phyloP scores from a whole-genome alignment of 2,113 vertebrate genomes.

The Saccopteryx bilineata region DNA sequence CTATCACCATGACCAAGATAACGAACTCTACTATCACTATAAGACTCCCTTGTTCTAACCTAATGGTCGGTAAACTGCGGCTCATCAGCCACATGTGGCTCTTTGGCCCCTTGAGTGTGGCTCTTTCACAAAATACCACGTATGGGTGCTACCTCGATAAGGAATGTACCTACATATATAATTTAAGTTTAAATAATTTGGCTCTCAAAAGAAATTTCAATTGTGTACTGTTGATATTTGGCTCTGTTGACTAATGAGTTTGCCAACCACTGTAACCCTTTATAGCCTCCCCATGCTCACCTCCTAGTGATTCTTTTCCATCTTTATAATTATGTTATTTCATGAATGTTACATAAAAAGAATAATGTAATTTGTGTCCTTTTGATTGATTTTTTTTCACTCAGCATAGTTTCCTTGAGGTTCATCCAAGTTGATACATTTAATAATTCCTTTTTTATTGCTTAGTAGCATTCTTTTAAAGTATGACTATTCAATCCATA shows the following conservation, averaged over 20 bases:
- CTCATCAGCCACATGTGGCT: no score
- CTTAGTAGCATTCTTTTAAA: slow-evolving; percentile 18
- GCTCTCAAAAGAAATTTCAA: no score
- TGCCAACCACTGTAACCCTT: neutral
- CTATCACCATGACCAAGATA: neutral
- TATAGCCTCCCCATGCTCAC: neutral
- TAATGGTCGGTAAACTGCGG: no score
- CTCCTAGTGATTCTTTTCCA: neutral
- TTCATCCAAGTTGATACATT: slow-evolving; percentile 32
- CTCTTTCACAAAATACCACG: no score
- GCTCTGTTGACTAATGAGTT: no score
- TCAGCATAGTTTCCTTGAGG: slow-evolving; percentile 19
- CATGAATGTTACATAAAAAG: slow-evolving; percentile 6
- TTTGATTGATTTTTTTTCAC: slow-evolving; percentile 16
- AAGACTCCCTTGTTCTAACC: neutral
- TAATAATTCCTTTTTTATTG: slow-evolving; percentile 50
- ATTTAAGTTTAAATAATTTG: no score
- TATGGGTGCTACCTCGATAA: no score
- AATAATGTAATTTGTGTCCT: neutral
- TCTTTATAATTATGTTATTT: slow-evolving; percentile 35
- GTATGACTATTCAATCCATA: slow-evolving; percentile 13
- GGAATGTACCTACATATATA: no score
- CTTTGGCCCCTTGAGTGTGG: no score
- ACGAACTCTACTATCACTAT: neutral
- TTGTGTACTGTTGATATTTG: no score